Evolutionary conservation across 1,140 invertebrate genomes (phyloP).

Genomic region (Nasonia longicornis): DNA sequence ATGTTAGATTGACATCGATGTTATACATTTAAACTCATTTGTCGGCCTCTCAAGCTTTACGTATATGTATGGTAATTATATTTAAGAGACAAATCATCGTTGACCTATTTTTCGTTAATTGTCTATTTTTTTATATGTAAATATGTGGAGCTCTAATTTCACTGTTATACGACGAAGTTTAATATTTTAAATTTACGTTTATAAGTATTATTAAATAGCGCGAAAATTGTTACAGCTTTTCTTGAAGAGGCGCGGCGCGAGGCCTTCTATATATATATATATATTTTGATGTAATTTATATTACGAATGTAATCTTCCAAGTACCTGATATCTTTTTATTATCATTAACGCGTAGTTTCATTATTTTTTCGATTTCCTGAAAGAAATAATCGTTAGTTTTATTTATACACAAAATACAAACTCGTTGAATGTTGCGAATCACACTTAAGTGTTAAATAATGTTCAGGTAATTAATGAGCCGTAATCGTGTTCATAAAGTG

Average conservation of each 20-base stretch:
- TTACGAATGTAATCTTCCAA: not conserved
- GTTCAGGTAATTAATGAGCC: not conserved
- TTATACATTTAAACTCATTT: not conserved
- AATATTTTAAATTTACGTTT: not conserved
- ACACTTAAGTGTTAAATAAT: too few species aligned
- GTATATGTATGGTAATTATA: not conserved
- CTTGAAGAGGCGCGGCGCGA: too few species aligned
- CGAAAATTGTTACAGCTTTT: too few species aligned
- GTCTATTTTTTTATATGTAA: conserved; percentile 34
- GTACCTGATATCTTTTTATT: conserved; percentile 1
- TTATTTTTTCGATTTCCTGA: not conserved
- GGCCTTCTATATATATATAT: not conserved
- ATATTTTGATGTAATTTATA: not conserved
- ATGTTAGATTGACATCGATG: not conserved
- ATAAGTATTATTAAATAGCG: too few species aligned
- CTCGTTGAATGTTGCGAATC: not conserved
- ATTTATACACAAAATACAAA: not conserved
- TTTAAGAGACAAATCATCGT: not conserved
- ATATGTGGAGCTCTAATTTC: not conserved
- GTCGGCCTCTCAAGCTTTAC: not conserved
- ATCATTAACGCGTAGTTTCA: not conserved
- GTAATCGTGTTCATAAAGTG: not conserved
- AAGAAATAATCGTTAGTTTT: not conserved
- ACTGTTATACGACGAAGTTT: not conserved
- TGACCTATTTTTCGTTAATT: conserved; percentile 20